Evolutionary conservation across 2,888 invertebrate genomes (phyloP).

Genomic region (Lycia hirtaria): DNA sequence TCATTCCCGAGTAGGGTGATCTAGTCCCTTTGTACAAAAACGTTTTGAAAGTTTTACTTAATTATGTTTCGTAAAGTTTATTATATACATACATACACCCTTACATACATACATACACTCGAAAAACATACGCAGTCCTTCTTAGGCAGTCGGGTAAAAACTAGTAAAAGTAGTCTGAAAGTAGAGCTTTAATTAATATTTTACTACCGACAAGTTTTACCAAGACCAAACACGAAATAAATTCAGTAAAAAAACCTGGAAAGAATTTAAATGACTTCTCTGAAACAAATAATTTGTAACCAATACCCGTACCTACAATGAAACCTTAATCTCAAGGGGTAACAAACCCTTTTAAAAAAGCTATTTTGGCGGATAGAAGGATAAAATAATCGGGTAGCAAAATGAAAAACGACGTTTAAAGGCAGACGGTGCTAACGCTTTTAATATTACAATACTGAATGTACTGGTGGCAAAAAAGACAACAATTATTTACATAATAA

Average conservation of each 20-base stretch:
- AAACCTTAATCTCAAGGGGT: slow-evolving; percentile 25
- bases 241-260: neutral
- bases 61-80: no score
- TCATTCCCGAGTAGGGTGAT: no score
- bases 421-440: slow-evolving; percentile 31
- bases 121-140: no score
- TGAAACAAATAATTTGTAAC: slow-evolving; percentile 23
- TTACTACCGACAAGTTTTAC: neutral
- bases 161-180: no score
- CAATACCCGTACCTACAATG: slow-evolving; percentile 19
- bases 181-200: no score
- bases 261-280: slow-evolving; percentile 8
- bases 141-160: no score
- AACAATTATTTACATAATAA: no score
- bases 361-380: slow-evolving; percentile 27
- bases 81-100: no score
- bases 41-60: no score
- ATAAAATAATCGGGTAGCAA: slow-evolving; percentile 31
- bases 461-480: slow-evolving; percentile 10
- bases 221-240: neutral
- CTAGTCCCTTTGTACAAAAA: no score
- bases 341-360: slow-evolving; percentile 31
- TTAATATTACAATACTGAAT: slow-evolving; percentile 30
- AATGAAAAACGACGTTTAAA: slow-evolving; percentile 31
- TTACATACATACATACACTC: no score